phyloP scores from a whole-genome alignment of 2,797 vertebrate genomes.

The Chaetophractus vellerosus region DNA sequence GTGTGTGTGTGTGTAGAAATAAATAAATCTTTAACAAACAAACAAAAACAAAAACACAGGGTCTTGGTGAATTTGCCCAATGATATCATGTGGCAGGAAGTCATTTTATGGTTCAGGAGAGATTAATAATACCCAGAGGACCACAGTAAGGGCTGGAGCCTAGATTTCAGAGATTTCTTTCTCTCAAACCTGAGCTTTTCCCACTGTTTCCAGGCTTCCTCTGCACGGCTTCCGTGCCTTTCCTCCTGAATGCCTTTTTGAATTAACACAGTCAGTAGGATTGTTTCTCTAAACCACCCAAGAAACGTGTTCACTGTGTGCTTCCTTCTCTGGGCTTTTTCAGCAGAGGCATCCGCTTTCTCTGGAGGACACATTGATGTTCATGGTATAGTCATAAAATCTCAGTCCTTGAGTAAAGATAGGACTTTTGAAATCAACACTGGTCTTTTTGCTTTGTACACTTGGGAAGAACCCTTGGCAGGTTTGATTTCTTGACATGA shows the following conservation, averaged over 20 bases:
- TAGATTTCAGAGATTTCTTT: neutral
- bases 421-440: neutral
- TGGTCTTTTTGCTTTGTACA: neutral
- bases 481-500: neutral
- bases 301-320: neutral
- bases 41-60: too few relatives aligned
- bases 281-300: neutral
- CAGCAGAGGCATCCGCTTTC: neutral
- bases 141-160: neutral
- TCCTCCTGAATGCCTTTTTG: neutral
- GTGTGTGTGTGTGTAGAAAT: too few relatives aligned
- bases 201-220: neutral
- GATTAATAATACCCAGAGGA: neutral
- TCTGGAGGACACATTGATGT: neutral
- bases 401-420: neutral
- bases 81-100: neutral
- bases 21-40: too few relatives aligned
- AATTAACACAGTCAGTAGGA: neutral
- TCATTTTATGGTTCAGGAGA: neutral
- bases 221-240: neutral
- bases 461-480: rapidly evolving
- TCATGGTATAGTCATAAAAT: neutral
- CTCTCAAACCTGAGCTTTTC: neutral
- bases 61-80: neutral
- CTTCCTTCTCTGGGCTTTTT: neutral